Percentiles rank a stretch among this genome's conserved stretches.
phyloP scores from a whole-genome alignment of 2,888 invertebrate species.

The Nymphalis polychloros region DNA sequence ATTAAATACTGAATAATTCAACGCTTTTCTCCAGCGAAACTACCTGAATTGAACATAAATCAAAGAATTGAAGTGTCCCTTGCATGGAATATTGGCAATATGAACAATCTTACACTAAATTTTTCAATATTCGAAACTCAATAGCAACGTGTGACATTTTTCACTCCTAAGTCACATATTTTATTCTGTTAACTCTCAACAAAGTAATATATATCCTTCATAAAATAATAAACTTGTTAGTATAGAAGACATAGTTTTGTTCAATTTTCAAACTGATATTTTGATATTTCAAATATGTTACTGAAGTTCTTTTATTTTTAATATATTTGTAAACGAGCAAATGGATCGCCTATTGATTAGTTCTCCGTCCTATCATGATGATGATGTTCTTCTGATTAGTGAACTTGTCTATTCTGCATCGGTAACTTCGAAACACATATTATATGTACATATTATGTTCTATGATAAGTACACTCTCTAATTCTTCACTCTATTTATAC shows the following conservation, averaged over 20 bases:
- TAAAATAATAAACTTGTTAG: neutral
- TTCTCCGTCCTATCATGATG: no score
- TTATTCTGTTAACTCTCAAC: constrained; percentile 5
- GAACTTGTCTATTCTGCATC: no score
- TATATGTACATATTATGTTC: no score
- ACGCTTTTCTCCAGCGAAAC: constrained; percentile 21
- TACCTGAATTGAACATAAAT: constrained; percentile 30
- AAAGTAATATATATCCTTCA: neutral
- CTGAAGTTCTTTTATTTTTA: no score
- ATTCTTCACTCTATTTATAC: no score
- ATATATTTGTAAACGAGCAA: no score
- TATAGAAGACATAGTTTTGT: neutral
- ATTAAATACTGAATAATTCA: constrained; percentile 37
- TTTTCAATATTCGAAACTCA: constrained; percentile 27
- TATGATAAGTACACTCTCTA: no score
- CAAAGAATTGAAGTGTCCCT: constrained; percentile 31
- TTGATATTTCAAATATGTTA: no score
- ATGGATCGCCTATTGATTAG: no score
- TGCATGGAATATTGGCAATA: constrained; percentile 27
- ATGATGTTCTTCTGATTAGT: no score
- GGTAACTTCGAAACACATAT: no score
- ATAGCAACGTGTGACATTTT: constrained; percentile 11
- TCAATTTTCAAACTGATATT: no score
- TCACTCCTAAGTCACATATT: constrained; percentile 2
- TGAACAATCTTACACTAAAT: constrained; percentile 30